Evolutionary conservation across 2,113 vertebrate genomes (phyloP).

Genomic region (Archocentrus centrarchus): DNA sequence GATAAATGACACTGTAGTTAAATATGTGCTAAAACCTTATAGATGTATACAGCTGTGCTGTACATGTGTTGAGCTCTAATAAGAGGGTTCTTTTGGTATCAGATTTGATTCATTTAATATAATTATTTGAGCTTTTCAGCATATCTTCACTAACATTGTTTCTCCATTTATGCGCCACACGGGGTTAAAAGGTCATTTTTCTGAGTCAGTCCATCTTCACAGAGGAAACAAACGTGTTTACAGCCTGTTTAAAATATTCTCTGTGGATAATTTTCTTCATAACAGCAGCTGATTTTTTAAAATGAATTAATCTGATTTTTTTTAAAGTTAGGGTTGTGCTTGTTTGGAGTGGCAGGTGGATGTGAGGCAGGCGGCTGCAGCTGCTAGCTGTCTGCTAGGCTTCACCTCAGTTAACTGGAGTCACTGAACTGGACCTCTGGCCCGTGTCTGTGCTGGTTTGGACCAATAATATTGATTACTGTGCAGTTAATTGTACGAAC

Average conservation of each 20-base stretch:
- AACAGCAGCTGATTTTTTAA: background rate
- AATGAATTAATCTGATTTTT: background rate
- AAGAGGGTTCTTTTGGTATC: accelerated
- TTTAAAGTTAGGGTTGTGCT: background rate
- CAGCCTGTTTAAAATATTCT: background rate
- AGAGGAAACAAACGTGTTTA: background rate
- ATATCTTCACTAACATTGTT: background rate
- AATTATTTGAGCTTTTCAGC: background rate
- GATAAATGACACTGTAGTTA: background rate
- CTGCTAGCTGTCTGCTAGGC: background rate
- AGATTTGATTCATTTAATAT: background rate
- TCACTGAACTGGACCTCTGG: background rate
- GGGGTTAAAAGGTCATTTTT: background rate
- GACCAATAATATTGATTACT: background rate
- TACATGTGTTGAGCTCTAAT: background rate
- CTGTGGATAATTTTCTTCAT: accelerated
- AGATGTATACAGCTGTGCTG: background rate
- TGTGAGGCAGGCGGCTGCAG: background rate
- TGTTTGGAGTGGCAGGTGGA: background rate
- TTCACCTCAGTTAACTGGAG: background rate
- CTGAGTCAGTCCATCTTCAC: background rate
- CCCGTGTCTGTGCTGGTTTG: background rate
- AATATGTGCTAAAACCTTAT: too few relatives aligned
- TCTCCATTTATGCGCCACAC: background rate
- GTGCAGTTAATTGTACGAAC: background rate